Conservation (phyloP, 2,888 invertebrate genomes). For the Chrysolina americana region DNA sequence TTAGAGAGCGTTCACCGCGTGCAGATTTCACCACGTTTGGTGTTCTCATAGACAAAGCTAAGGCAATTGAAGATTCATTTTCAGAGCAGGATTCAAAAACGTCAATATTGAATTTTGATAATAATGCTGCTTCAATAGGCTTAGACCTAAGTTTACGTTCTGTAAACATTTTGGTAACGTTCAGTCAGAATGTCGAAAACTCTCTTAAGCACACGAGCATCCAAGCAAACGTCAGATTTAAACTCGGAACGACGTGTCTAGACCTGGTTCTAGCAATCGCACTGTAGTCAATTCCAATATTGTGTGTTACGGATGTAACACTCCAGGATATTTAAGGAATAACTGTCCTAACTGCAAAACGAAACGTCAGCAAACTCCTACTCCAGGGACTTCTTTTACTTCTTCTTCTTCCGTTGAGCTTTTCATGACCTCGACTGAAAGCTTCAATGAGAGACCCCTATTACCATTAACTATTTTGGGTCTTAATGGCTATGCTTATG, state of each 20-base stretch:
- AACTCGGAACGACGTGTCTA: not conserved
- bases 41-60: slow-evolving; percentile 27
- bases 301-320: slow-evolving; percentile 32
- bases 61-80: slow-evolving; percentile 30
- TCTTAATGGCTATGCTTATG: slow-evolving; percentile 37
- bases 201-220: slow-evolving; percentile 4
- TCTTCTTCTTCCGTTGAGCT: slow-evolving; percentile 21
- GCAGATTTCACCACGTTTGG: slow-evolving; percentile 25
- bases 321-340: slow-evolving; percentile 25
- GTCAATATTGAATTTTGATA: slow-evolving; percentile 4
- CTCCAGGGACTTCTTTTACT: not conserved
- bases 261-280: too few species aligned
- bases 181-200: slow-evolving; percentile 33
- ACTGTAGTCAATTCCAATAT: slow-evolving; percentile 21
- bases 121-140: slow-evolving; percentile 23
- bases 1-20: not conserved
- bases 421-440: slow-evolving; percentile 20
- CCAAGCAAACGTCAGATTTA: not conserved
- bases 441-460: slow-evolving; percentile 19
- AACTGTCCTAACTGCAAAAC: slow-evolving; percentile 28
- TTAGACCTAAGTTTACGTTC: slow-evolving; percentile 24
- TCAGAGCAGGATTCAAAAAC: slow-evolving; percentile 4
- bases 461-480: slow-evolving; percentile 22
- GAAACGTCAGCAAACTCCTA: slow-evolving; percentile 1
- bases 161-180: slow-evolving; percentile 32